A percentile compares a stretch with the other conserved stretches of the same genome.
phyloP scores from a whole-genome alignment of 64 coral and sea anemone genomes.

The Acropora tenuis region DNA sequence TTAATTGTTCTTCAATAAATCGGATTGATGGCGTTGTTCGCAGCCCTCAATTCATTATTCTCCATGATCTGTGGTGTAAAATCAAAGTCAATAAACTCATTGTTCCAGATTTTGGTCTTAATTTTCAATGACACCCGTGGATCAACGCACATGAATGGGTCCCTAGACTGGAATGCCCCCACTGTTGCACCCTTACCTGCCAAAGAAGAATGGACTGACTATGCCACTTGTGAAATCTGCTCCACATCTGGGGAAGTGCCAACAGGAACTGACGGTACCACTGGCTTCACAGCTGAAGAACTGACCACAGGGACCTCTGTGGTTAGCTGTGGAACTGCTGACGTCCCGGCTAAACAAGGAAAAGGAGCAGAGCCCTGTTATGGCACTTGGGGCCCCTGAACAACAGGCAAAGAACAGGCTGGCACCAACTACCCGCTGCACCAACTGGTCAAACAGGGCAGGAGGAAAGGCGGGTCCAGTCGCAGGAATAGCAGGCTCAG shows the following conservation, averaged over 20 bases:
- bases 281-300: too few relatives aligned
- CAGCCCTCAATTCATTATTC: too few relatives aligned
- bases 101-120: conserved; percentile 50
- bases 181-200: not conserved
- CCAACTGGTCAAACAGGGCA: not conserved
- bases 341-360: not conserved
- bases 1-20: too few relatives aligned
- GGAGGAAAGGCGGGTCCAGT: not conserved
- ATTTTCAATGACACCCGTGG: conserved; percentile 17
- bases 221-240: not conserved
- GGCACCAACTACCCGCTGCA: not conserved
- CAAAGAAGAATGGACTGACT: not conserved
- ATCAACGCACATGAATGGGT: conserved; percentile 12
- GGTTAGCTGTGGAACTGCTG: not conserved
- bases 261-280: not conserved
- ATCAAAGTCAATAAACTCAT: conserved; percentile 1
- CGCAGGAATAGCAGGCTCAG: not conserved
- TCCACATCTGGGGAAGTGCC: not conserved
- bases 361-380: not conserved
- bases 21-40: too few relatives aligned
- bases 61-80: too few relatives aligned
- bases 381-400: not conserved
- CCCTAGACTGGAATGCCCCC: not conserved
- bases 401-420: not conserved
- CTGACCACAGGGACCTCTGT: not conserved